A percentile compares a stretch with the other conserved stretches of the same genome.
phyloP scores from a whole-genome alignment of 2,888 invertebrate species.

The Diaprepes abbreviatus region DNA sequence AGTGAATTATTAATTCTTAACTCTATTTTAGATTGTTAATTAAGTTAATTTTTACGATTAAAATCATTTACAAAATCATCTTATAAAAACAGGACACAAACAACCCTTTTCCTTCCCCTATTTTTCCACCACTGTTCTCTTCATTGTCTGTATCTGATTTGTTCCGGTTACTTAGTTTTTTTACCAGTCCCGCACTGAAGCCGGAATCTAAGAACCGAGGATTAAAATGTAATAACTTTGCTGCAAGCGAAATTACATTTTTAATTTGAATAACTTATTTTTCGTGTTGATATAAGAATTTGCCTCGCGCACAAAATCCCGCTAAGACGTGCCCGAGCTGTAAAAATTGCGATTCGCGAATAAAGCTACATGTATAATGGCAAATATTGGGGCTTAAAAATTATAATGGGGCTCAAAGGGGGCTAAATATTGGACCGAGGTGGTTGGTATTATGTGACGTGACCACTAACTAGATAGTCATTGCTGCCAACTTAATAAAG shows the following conservation, averaged over 20 bases:
- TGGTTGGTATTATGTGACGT: slow-evolving; percentile 9
- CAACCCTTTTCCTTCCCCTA: too few relatives aligned
- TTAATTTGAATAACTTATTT: slow-evolving; percentile 82
- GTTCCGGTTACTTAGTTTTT: slow-evolving; percentile 68
- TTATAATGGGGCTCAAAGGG: slow-evolving; percentile 70
- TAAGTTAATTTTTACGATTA: too few relatives aligned
- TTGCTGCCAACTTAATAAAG: too few relatives aligned
- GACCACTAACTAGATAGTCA: slow-evolving; percentile 34
- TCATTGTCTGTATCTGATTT: slow-evolving; percentile 60
- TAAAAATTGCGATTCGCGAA: slow-evolving; percentile 80
- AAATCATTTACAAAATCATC: too few relatives aligned
- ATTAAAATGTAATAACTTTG: slow-evolving; percentile 70
- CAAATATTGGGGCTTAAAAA: slow-evolving; percentile 81
- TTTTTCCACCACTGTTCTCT: slow-evolving; percentile 23
- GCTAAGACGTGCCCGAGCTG: slow-evolving; percentile 77
- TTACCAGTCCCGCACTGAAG: slow-evolving; percentile 66
- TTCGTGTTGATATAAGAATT: slow-evolving; percentile 80
- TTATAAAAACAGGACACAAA: too few relatives aligned
- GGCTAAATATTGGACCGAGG: slow-evolving; percentile 68
- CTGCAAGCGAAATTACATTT: slow-evolving; percentile 74
- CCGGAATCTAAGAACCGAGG: slow-evolving; percentile 65
- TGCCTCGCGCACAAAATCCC: slow-evolving; percentile 63
- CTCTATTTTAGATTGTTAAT: too few relatives aligned
- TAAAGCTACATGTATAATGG: slow-evolving; percentile 81
- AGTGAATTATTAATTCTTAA: too few relatives aligned